Base-by-base conservation (phyloP, 2,797 vertebrate species). In the Lepus oiostolus region DNA sequence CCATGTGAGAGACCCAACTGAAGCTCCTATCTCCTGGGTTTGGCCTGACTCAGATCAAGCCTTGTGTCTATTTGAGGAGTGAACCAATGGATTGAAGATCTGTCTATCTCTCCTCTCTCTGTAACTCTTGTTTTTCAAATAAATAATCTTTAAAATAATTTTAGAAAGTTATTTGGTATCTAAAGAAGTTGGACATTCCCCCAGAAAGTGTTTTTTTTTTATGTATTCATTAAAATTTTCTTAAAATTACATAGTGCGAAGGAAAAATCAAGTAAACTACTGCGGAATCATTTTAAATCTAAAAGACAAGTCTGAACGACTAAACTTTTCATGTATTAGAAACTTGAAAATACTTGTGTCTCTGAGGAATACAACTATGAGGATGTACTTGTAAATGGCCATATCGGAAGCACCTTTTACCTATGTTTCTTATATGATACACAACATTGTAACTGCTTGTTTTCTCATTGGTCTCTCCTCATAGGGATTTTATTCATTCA, bases 181-280 rank as follows among this genome's bases (percentile, higher is more conserved):
- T 84, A 74, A 72, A 88, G 65, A 91, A 93, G 17, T 85, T 74
- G 65, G 28, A 63, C 0, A 42, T 63, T 74, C 19, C 30, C 85
- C 11, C 92, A 93, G 75, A 79, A 82, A 79, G 76, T 9, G 22
- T 19, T 85, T 94, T 19, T 85, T 94, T 82, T 12, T 91, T 32
- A 50, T 26, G 4, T 60, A 52, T 42, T 80, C 47, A 72, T 19
- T 80, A 65, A 85, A n/a, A 63, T 88, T 68, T 65, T 65, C 24
- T 83, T 88, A 22, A 68, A 92, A 60, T 47, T 47, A 58, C 16
- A 17, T 58, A 58, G 85, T 90, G 67, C 54, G n/a, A 68, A 58
- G 32, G 74, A 54, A 60, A 92, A 95, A 76, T 88, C 6, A 58
- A 54, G 32, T 5, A 85, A 67, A 60, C 35, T 90, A 1, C 2